phyloP scores from a whole-genome alignment of 1,140 invertebrate genomes.

The Cepaea nemoralis region DNA sequence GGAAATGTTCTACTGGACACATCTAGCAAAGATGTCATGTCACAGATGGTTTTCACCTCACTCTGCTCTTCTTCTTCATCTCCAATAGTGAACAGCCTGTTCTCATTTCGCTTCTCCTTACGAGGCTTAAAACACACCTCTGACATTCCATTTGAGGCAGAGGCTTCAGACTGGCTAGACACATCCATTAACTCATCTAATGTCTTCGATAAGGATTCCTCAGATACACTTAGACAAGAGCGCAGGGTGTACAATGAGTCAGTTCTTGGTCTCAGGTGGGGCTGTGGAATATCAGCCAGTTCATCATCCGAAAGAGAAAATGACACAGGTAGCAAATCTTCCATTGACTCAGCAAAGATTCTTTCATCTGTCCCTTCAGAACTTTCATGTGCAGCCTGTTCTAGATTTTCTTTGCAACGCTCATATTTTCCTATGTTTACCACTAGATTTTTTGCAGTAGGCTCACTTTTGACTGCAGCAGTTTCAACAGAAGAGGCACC shows the following conservation, averaged over 20 bases:
- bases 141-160: not conserved
- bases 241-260: not conserved
- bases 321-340: not conserved
- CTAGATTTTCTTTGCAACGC: not conserved
- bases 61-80: not conserved
- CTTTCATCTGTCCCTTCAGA: not conserved
- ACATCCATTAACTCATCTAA: not conserved
- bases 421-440: not conserved
- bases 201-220: not conserved
- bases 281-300: not conserved
- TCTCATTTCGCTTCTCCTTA: not conserved
- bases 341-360: not conserved
- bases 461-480: not conserved
- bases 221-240: not conserved
- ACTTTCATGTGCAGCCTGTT: not conserved
- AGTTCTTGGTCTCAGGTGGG: not conserved
- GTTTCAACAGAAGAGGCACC: not conserved
- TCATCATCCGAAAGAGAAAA: conserved; percentile 1
- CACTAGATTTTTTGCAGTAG: not conserved
- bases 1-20: too few relatives aligned
- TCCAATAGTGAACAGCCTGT: not conserved
- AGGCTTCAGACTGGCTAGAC: not conserved
- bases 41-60: not conserved
- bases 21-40: not conserved
- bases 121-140: not conserved